Conservation (phyloP, 2,113 vertebrate species). For the Willisornis vidua region DNA sequence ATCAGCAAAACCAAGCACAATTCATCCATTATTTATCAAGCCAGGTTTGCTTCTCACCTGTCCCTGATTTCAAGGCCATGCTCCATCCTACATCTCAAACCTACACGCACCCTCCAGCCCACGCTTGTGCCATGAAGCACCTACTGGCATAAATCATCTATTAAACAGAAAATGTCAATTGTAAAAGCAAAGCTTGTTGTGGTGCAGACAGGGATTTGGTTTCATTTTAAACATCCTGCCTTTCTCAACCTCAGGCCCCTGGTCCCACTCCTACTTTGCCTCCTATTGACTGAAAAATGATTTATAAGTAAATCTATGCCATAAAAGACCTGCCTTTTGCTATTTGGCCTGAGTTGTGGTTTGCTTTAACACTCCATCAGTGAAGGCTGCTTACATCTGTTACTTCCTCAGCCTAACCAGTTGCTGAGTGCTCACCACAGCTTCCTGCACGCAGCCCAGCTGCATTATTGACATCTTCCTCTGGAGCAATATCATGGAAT, state of each 20-base stretch:
- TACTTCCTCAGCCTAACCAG: neutral
- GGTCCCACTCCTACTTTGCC: neutral
- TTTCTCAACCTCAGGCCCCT: neutral
- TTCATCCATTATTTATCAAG: conserved; percentile 61
- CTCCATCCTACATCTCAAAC: neutral
- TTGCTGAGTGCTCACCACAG: neutral
- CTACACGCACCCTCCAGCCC: neutral
- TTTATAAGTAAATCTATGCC: neutral
- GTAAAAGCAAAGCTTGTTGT: neutral
- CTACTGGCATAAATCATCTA: neutral
- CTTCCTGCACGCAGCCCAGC: rapidly evolving
- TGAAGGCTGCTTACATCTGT: neutral
- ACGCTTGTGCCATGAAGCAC: rapidly evolving
- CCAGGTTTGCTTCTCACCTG: conserved; percentile 13
- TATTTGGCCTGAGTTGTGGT: neutral
- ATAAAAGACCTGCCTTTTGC: neutral
- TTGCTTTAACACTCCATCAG: neutral
- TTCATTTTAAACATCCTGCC: neutral
- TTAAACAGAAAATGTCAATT: neutral
- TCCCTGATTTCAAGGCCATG: neutral
- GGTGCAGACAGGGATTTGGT: neutral
- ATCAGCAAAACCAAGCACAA: conserved; percentile 43
- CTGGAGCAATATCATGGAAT: rapidly evolving
- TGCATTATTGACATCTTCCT: neutral
- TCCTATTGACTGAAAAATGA: neutral